These are phyloP conservation scores for Luffia ferchaultella DNA, from an alignment of 2,888 invertebrate genomes.

Conservation along the genomic window DNA sequence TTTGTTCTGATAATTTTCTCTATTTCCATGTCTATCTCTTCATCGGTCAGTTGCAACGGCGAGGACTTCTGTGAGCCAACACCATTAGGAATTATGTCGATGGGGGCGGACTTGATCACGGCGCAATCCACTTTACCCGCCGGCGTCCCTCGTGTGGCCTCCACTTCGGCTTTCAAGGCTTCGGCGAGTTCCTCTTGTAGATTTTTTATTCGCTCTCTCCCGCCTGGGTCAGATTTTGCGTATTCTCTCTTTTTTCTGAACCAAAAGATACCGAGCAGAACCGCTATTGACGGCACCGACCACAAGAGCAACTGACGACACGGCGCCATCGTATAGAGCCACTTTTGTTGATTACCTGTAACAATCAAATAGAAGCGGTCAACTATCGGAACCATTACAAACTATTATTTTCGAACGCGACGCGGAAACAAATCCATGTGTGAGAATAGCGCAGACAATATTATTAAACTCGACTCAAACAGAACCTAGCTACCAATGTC, in stretches of 20 bases:
- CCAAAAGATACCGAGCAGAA: constrained; percentile 83
- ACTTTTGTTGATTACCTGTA: constrained; percentile 69
- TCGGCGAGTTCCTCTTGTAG: constrained; percentile 58
- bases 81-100: constrained; percentile 69
- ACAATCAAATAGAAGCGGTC: not conserved
- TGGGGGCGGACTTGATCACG: constrained; percentile 72
- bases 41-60: constrained; percentile 69
- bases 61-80: constrained; percentile 60
- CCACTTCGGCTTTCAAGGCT: constrained; percentile 44
- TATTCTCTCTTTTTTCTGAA: constrained; percentile 81
- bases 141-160: constrained; percentile 47
- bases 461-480: not conserved
- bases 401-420: not conserved
- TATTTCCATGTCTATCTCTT: constrained; percentile 74
- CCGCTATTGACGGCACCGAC: constrained; percentile 81
- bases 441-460: not conserved
- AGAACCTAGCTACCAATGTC: not conserved
- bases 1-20: constrained; percentile 69
- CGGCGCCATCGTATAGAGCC: constrained; percentile 80
- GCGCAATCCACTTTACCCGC: constrained; percentile 44
- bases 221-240: constrained; percentile 78
- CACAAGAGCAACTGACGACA: constrained; percentile 79
- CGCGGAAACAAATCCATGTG: not conserved
- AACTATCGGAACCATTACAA: not conserved
- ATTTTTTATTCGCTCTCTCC: constrained; percentile 61